Base-by-base conservation (phyloP, 1,140 invertebrate genomes). In the Diprion similis region DNA sequence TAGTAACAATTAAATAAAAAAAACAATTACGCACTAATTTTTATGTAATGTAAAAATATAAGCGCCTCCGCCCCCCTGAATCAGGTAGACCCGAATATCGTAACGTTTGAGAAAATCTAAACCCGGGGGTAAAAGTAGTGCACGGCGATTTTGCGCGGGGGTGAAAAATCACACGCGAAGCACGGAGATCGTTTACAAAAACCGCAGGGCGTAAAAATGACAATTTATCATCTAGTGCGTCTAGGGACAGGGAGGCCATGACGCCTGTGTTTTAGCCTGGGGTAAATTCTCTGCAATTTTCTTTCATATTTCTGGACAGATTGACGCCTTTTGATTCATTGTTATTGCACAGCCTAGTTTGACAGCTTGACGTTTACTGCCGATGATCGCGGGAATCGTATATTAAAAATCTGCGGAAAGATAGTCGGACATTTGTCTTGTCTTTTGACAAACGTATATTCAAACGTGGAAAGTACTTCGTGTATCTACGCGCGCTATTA, bases 191-290 rank as follows among this genome's bases (percentile, higher is more conserved):
- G 51, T 59, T 59, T 59, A 59, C 51, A 9, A 9, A 59, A 59
- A 59, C 11, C 51, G n/a, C 51, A 59, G 51, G 51, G 51, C n/a
- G 51, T 59, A 59, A 59, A 59, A 59, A 59, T 59, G 51, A 59
- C 51, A 17, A 59, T 59, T 59, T 59, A 9, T 59, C 51, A 59
- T 59, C 51, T 59, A 59, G 51, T 17, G n/a, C 51, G 51, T 59
- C 51, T 59, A 59, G 51, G 51, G 51, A 59, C 11, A 17, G 24
- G 51, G 51, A 17, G 51, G 51, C n/a, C 11, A 10, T 15, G n/a
- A 17, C 51, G 51, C 51, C 51, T 59, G n/a, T 59, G 51, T 59
- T 59, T 59, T 59, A 59, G 51, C 11, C n/a, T 13, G 11, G 51
- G n/a, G 51, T 59, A 15, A 17, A 59, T 59, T 59, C 24, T 59